Evolutionary conservation across 2,797 vertebrate genomes (phyloP).

Genomic region (Falco rusticolus): DNA sequence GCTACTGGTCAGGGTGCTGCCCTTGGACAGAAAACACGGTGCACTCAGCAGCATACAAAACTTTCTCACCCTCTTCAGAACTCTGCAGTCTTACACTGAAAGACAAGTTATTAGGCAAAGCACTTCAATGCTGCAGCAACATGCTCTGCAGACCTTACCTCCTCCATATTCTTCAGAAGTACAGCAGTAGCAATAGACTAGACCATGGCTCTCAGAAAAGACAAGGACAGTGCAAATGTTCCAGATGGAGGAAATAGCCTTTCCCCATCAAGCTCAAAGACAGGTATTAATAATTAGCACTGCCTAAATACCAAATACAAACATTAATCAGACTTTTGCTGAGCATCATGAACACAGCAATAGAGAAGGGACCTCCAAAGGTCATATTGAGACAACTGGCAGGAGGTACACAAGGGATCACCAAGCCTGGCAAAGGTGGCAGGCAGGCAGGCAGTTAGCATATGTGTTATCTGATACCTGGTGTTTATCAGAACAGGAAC

Average conservation of each 20-base stretch:
- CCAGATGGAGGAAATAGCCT: background rate
- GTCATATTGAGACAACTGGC: background rate
- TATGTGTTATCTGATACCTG: background rate
- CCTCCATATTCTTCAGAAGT: background rate
- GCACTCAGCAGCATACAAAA: background rate
- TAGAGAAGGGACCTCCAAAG: background rate
- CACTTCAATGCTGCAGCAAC: background rate
- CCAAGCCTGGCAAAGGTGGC: background rate
- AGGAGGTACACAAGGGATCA: background rate
- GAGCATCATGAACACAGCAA: background rate
- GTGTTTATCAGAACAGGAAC: background rate
- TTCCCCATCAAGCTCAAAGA: background rate
- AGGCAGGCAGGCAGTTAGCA: background rate
- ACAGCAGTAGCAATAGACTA: background rate
- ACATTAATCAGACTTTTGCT: too few relatives aligned
- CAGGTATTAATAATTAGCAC: background rate
- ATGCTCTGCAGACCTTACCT: background rate
- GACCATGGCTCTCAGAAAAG: background rate
- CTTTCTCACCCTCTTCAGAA: too few relatives aligned
- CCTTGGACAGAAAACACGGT: accelerated
- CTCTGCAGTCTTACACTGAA: background rate
- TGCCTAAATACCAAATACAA: background rate
- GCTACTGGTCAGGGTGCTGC: background rate
- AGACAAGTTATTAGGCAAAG: background rate
- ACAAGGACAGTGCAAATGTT: background rate